Percentiles rank a stretch among this genome's conserved stretches.
These are phyloP conservation scores for Lasioglossum marginatum DNA, from an alignment of 2,888 invertebrate genomes.

Conservation along the genomic window DNA sequence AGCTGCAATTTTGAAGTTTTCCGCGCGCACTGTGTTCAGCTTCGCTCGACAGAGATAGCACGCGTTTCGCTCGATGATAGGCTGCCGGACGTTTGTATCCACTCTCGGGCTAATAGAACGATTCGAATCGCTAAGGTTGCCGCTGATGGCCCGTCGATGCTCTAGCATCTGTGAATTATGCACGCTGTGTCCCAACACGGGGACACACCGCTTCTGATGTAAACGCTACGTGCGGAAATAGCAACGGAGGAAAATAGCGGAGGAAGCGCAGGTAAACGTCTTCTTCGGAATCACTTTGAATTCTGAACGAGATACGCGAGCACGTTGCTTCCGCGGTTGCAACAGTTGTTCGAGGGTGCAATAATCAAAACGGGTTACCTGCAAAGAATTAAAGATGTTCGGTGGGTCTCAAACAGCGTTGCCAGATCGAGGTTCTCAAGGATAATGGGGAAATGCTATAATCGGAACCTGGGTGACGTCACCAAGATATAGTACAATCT, in stretches of 20 bases:
- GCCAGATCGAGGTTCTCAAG: neutral
- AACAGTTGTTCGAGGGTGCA: neutral
- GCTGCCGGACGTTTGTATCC: neutral
- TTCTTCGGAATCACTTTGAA: neutral
- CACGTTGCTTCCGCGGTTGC: neutral
- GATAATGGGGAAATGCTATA: neutral
- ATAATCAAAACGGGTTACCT: neutral
- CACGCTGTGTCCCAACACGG: slow-evolving; percentile 3
- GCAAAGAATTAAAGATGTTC: neutral
- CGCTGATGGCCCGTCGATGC: slow-evolving; percentile 7
- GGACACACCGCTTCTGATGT: neutral
- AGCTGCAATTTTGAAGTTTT: neutral
- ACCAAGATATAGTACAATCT: neutral
- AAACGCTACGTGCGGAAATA: neutral
- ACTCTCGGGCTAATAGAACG: neutral
- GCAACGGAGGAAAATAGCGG: neutral
- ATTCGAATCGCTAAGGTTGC: neutral
- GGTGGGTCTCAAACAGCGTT: neutral
- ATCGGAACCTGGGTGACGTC: neutral
- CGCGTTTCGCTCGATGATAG: neutral
- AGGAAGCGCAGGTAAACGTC: neutral
- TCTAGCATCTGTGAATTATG: slow-evolving; percentile 5
- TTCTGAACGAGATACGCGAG: neutral
- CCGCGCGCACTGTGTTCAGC: neutral
- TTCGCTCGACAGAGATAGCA: neutral